These are phyloP conservation scores for Eumaeus atala DNA, from an alignment of 1,140 invertebrate species.

Conservation along the genomic window DNA sequence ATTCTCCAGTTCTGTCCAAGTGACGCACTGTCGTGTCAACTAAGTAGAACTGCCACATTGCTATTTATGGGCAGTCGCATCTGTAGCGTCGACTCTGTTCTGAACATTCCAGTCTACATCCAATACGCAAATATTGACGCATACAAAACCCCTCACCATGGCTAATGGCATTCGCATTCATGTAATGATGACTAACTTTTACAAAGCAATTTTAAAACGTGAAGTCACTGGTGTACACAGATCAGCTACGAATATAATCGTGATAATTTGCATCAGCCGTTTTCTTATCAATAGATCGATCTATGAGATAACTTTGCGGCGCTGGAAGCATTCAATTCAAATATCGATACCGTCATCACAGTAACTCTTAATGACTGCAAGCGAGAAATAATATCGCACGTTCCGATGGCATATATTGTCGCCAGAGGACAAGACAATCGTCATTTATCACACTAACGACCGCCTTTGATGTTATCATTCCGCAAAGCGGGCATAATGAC, in stretches of 20 bases:
- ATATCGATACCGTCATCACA: conserved; percentile 53
- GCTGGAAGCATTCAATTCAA: conserved; percentile 64
- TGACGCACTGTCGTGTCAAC: conserved; percentile 43
- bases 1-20: conserved; percentile 5
- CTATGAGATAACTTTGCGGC: conserved; percentile 45
- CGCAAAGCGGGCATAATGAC: conserved; percentile 40
- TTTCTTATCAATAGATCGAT: conserved; percentile 53
- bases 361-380: conserved; percentile 63
- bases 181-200: conserved; percentile 30
- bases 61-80: conserved; percentile 49
- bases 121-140: conserved; percentile 21
- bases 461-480: conserved; percentile 68
- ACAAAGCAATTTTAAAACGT: conserved; percentile 25
- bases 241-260: conserved; percentile 6
- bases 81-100: conserved; percentile 8
- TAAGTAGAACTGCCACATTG: conserved; percentile 28
- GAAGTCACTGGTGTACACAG: conserved; percentile 20
- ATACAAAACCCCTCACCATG: conserved; percentile 17
- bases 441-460: conserved; percentile 66
- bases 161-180: too few relatives aligned
- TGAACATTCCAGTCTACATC: conserved; percentile 14
- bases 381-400: conserved; percentile 63
- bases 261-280: conserved; percentile 40
- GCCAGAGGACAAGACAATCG: conserved; percentile 65
- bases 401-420: conserved; percentile 61